phyloP scores from a whole-genome alignment of 2,113 vertebrate genomes.

The Leptosomus discolor region DNA sequence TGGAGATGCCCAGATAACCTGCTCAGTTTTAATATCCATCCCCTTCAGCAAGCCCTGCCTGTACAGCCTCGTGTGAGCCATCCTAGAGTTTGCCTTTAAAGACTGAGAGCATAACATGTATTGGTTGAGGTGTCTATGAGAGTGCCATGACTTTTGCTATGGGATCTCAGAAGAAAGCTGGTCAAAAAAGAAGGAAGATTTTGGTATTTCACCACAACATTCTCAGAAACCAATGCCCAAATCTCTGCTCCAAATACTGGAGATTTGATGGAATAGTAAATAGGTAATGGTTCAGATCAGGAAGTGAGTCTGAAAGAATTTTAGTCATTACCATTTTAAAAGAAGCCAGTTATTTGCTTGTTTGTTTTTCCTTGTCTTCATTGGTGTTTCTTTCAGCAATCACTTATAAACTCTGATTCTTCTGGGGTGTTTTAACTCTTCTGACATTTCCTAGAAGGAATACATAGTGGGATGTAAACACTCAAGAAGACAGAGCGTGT shows the following conservation, averaged over 20 bases:
- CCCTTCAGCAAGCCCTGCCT: not conserved
- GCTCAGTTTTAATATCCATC: not conserved
- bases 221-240: not conserved
- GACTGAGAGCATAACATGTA: not conserved
- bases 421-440: not conserved
- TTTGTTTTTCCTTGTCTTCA: not conserved
- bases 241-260: not conserved
- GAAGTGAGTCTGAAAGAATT: not conserved
- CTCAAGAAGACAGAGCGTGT: not conserved
- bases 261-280: not conserved
- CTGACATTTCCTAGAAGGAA: not conserved
- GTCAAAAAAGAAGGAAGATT: not conserved
- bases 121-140: not conserved
- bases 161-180: not conserved
- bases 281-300: not conserved
- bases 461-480: rapidly evolving
- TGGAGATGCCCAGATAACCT: not conserved
- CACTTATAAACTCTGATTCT: not conserved
- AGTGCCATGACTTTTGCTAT: not conserved
- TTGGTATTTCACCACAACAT: not conserved
- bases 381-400: not conserved
- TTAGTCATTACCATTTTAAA: not conserved
- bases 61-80: not conserved
- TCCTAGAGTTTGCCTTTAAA: not conserved
- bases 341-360: not conserved